Base-by-base conservation (phyloP, 1,140 invertebrate species). In the Subanguina moxae region DNA sequence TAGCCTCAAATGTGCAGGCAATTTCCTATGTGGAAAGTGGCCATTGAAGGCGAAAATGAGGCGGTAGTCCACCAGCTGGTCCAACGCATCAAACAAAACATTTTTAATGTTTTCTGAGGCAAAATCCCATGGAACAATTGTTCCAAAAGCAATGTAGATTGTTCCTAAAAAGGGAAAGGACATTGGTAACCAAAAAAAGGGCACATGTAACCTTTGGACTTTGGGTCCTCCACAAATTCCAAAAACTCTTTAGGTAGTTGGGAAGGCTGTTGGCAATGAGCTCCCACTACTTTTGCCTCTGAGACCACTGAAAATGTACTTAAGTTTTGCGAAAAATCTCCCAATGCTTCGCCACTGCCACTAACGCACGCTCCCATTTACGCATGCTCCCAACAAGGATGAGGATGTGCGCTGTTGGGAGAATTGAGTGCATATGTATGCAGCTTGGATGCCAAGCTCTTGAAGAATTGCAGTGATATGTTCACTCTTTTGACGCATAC, bases 31-130 rank as follows among this genome's bases (percentile, higher is more conserved):
- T 23, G 57, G 57, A 58, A 58, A 13, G 11, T 63, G 57, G 11
- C 70, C 76, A 25, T 78, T 68, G 57, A 69, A 78, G 8, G 75
- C 30, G 62, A 75, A 73, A 62, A 75, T 75, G 9, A 75, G 42
- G 23, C 74, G 77, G 56, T 76, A 77, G 1, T 74, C 48, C 13
- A 38, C 19, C 17, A 75, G 32, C 1, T 46, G 30, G 17, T 76
- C 15, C 11, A 75, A 52, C 1, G 64, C 74, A n/a, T 64, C 63
- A 17, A 71, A 42, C 25, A 75, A 64, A 3, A 64, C 76, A 11
- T 59, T 59, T 25, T 62, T 48, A 28, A 69, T 62, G 27, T 76
- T 43, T 23, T 68, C 32, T n/a, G 74, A 76, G 9, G 72, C 74
- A 30, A 48, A 68, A 28, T 30, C 38, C 76, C 76, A 78, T 19